Base-by-base conservation (phyloP, 1,140 invertebrate genomes). In the Nylanderia fulva region DNA sequence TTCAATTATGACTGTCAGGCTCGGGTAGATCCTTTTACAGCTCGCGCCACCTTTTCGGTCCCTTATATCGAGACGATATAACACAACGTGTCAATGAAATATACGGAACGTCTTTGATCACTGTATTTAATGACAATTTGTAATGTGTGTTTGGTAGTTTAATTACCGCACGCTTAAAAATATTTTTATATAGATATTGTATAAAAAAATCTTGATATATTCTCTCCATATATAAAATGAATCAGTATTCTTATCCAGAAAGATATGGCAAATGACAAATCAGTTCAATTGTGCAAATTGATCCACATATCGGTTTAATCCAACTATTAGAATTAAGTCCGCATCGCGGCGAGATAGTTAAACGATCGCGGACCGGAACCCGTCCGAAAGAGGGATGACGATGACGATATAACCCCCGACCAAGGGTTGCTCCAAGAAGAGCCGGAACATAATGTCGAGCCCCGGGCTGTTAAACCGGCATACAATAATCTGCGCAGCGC, bases 401-500 rank as follows among this genome's bases (percentile, higher is more conserved):
- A 90, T 84, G 84, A 79, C 69, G 77, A 72, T 86, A 69, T 75
- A 84, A 63, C 27, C 60, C 60, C 76, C 39, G 64, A 63, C 68
- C 68, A 84, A 79, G 80, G 48, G 48, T 85, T 74, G 89, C 84
- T 76, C 89, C 74, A 91, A 89, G 86, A 75, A 92, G 90, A 92
- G 91, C 63, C 87, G 87, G 90, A 91, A 93, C 93, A 92, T 94
- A 93, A 93, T 91, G 92, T 91, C 87, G 91, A 92, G 93, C 93
- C 92, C 91, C 56, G 60, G 87, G 91, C 90, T 93, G 92, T 94
- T 94, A 93, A 94, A 93, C 91, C 90, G 90, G 92, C 91, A 93
- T 93, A 94, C 93, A 94, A 93, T 94, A 94, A 94, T 93, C 92
- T 93, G 90, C 91, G 89, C 90, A 85, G 91, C 91, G 90, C 93